A percentile compares a stretch with the other conserved stretches of the same genome.
phyloP scores from a whole-genome alignment of 2,888 invertebrate genomes.

The Eugnorisma glareosa region DNA sequence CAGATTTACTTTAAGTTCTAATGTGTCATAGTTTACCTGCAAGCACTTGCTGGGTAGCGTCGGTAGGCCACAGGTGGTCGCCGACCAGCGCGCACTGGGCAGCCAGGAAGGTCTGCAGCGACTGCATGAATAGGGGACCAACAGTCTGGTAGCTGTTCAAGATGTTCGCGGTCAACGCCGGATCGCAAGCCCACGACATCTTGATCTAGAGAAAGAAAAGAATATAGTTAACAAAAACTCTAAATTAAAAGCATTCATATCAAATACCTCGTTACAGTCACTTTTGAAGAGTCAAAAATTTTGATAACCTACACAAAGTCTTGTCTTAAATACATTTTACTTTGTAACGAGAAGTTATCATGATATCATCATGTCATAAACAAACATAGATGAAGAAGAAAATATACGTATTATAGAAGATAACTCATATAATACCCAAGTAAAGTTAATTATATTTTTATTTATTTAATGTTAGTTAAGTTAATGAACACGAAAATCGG shows the following conservation, averaged over 20 bases:
- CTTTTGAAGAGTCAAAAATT: background rate
- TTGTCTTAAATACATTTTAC: too few relatives aligned
- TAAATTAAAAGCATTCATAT: background rate
- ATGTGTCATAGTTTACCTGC: constrained; percentile 70
- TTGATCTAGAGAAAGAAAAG: constrained; percentile 51
- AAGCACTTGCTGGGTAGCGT: constrained; percentile 83
- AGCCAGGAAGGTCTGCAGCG: constrained; percentile 90
- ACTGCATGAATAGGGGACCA: constrained; percentile 89
- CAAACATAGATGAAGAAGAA: too few relatives aligned
- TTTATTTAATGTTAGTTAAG: too few relatives aligned
- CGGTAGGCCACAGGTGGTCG: constrained; percentile 90
- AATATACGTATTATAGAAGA: too few relatives aligned
- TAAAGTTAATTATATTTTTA: too few relatives aligned
- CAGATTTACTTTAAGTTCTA: background rate
- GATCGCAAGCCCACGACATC: constrained; percentile 84
- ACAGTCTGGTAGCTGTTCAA: constrained; percentile 80
- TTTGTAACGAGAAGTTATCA: too few relatives aligned
- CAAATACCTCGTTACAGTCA: background rate
- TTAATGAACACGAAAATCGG: background rate
- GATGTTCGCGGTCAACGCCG: constrained; percentile 75
- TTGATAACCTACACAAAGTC: too few relatives aligned
- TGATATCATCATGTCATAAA: too few relatives aligned
- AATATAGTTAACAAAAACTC: background rate
- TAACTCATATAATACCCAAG: too few relatives aligned
- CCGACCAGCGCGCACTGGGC: constrained; percentile 91